Evolutionary conservation across 2,888 invertebrate species (phyloP).

Genomic region (Portevinia maculata): DNA sequence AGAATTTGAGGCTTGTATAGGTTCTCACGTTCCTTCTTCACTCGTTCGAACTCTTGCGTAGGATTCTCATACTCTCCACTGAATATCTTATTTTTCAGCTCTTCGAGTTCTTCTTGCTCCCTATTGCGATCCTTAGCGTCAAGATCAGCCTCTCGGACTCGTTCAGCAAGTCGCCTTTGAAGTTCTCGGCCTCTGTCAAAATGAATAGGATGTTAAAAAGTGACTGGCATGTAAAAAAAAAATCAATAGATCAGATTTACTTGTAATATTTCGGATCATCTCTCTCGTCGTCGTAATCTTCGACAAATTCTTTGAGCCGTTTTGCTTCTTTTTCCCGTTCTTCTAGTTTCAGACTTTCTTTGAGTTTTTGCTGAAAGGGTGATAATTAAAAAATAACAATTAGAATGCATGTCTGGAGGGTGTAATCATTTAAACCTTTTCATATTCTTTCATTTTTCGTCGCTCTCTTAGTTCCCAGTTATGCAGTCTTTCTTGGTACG

Average conservation of each 20-base stretch:
- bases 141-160: conserved; percentile 95
- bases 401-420: conserved; percentile 5
- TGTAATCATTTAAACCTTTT: conserved; percentile 83
- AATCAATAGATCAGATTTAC: conserved; percentile 82
- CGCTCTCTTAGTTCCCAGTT: conserved; percentile 95
- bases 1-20: conserved; percentile 92
- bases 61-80: conserved; percentile 87
- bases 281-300: conserved; percentile 99
- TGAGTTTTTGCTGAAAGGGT: conserved; percentile 86
- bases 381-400: conserved; percentile 24
- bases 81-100: conserved; percentile 90
- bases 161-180: conserved; percentile 93
- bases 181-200: conserved; percentile 89
- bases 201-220: conserved; percentile 54
- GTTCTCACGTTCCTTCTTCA: conserved; percentile 90
- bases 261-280: conserved; percentile 99
- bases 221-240: not conserved
- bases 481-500: conserved; percentile 93
- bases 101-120: conserved; percentile 94
- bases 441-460: conserved; percentile 94
- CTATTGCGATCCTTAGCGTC: conserved; percentile 95
- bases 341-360: conserved; percentile 92
- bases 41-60: conserved; percentile 87
- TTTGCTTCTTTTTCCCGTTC: conserved; percentile 96
- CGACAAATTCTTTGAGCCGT: conserved; percentile 97